Evolutionary conservation across 2,888 invertebrate genomes (phyloP).

Genomic region (Junonia oenone): DNA sequence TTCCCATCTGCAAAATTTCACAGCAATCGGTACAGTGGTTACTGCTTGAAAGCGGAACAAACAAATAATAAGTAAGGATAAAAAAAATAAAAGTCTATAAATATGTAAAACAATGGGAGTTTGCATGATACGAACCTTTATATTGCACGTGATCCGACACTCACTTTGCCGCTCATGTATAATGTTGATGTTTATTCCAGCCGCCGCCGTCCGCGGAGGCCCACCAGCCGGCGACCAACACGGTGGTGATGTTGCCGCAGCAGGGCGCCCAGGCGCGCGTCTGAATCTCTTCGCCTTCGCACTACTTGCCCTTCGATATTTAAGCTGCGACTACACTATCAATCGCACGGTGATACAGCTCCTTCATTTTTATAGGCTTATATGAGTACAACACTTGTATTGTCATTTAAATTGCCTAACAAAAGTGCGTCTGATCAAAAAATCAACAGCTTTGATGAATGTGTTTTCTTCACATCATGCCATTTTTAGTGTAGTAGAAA

Average conservation of each 20-base stretch:
- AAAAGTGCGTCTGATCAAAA: neutral
- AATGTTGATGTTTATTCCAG: too few relatives aligned
- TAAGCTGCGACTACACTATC: slow-evolving; percentile 4
- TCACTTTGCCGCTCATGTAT: too few relatives aligned
- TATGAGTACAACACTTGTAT: neutral
- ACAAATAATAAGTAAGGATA: too few relatives aligned
- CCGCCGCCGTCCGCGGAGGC: slow-evolving; percentile 18
- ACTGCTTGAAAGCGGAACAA: too few relatives aligned
- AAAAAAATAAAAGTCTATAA: too few relatives aligned
- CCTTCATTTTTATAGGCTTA: neutral
- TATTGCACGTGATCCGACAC: too few relatives aligned
- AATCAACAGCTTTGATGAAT: neutral
- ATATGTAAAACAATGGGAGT: too few relatives aligned
- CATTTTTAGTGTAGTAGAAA: neutral
- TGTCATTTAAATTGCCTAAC: neutral
- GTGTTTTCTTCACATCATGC: neutral
- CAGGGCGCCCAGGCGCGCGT: slow-evolving; percentile 53
- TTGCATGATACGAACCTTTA: too few relatives aligned
- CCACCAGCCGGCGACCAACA: slow-evolving; percentile 35
- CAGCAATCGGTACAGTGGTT: too few relatives aligned
- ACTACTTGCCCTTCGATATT: neutral
- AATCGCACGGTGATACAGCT: neutral
- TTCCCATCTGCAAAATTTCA: too few relatives aligned
- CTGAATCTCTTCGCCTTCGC: slow-evolving; percentile 40
- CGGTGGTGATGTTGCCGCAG: slow-evolving; percentile 59